A percentile compares a stretch with the other conserved stretches of the same genome.
These are phyloP conservation scores for Triplophysa yarkandensis DNA, from an alignment of 2,797 vertebrate genomes.

Conservation along the genomic window DNA sequence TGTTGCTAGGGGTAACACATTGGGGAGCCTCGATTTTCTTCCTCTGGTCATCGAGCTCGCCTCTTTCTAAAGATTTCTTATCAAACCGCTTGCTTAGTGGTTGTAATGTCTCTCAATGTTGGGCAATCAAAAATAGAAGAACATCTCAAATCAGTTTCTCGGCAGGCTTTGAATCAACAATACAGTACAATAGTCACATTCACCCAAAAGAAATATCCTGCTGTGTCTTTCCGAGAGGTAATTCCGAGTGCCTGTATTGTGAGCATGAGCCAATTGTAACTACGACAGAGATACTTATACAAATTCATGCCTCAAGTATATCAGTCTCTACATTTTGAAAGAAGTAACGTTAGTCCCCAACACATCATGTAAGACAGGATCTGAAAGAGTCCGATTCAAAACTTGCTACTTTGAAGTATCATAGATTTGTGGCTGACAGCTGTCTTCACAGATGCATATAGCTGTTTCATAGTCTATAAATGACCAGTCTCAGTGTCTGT, in stretches of 20 bases:
- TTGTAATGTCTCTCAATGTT: slow-evolving; percentile 60
- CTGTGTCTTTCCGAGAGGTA: slow-evolving; percentile 67
- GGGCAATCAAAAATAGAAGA: slow-evolving; percentile 77
- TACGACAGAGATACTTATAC: slow-evolving; percentile 56
- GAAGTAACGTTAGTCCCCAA: slow-evolving; percentile 59
- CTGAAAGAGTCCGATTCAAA: slow-evolving; percentile 59
- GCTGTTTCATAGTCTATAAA: slow-evolving; percentile 70
- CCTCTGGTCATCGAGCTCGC: slow-evolving; percentile 73
- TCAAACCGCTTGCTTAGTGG: slow-evolving; percentile 66
- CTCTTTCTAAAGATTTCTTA: slow-evolving; percentile 76
- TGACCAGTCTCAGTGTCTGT: slow-evolving; percentile 68
- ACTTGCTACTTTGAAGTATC: slow-evolving; percentile 63
- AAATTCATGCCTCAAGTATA: slow-evolving; percentile 52
- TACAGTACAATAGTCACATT: slow-evolving; percentile 75
- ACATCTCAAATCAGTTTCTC: slow-evolving; percentile 70
- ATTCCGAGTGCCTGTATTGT: slow-evolving; percentile 67
- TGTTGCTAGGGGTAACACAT: slow-evolving; percentile 78
- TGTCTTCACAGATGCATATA: slow-evolving; percentile 70
- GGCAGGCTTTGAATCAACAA: slow-evolving; percentile 70
- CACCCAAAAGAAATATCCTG: slow-evolving; percentile 59
- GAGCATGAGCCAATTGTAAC: slow-evolving; percentile 65
- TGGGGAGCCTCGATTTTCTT: slow-evolving; percentile 71
- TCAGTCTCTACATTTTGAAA: slow-evolving; percentile 43
- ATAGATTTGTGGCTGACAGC: slow-evolving; percentile 71
- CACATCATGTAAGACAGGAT: slow-evolving; percentile 38